Evolutionary conservation across 2,888 invertebrate genomes (phyloP), one percentile per base, ranked within the genome.

Genomic region (Eupithecia exiguata): DNA sequence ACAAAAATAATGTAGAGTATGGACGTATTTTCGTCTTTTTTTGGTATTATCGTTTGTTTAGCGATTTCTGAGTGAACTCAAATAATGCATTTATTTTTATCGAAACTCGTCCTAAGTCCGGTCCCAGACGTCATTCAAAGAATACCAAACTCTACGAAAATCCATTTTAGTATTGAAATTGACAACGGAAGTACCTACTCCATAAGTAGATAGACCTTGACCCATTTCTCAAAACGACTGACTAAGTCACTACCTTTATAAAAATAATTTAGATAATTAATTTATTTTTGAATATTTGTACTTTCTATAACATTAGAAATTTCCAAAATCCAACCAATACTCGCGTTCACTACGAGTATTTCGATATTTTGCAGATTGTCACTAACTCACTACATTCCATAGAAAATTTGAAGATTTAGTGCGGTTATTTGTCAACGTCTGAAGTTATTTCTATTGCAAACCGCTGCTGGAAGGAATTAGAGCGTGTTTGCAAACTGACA

Each of bases 391-490:
- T 72, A 77, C 83, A 84, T 80, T 78, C 79, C 79, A 72, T 74
- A 77, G 81, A 78, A 81, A 82, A 84, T 83, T 83, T 81, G 81
- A 82, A 84, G 84, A 79, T 83, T 83, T 81, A 79, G 18, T 63
- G 7, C 78, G 76, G 84, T 83, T 86, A 87, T 87, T 87, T 87
- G 84, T 87, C 87, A 86, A 86, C 81, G 87, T 86, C 87, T 70
- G 75, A 74, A 81, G 84, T 84, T 85, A 86, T 87, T 87, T 87
- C 86, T 85, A 87, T 79, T 82, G 82, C 82, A 75, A 77, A 75
- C 77, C 79, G 82, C 80, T 79, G 82, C 80, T 79, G 81, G 81
- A 78, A 78, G 82, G 83, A 86, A 85, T 85, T 86, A 85, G 84
- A 85, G 86, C 86, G 68, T 73, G 70, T 63, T 65, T 71, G 72